phyloP scores from a whole-genome alignment of 2,888 invertebrate genomes.

The Perdita meconis region DNA sequence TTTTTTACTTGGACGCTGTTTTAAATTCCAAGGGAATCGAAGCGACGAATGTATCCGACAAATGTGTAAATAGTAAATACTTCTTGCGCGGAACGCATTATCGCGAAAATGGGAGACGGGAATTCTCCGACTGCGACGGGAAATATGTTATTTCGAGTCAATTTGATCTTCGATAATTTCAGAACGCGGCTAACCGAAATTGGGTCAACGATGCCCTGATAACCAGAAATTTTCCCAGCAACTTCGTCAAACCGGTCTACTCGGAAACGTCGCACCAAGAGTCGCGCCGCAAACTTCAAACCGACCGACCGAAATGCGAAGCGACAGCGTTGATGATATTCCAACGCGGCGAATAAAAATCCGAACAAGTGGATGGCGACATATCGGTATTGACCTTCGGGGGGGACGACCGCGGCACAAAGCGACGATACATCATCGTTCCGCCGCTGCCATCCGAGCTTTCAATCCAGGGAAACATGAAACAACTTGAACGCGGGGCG shows the following conservation, averaged over 20 bases:
- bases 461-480: background rate
- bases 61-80: too few relatives aligned
- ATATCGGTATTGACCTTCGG: slow-evolving; percentile 40
- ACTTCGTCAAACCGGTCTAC: slow-evolving; percentile 47
- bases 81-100: too few relatives aligned
- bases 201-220: slow-evolving; percentile 44
- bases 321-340: slow-evolving; percentile 20
- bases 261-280: slow-evolving; percentile 30
- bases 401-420: background rate
- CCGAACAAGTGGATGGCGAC: background rate
- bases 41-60: too few relatives aligned
- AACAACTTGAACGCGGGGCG: background rate
- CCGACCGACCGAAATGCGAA: slow-evolving; percentile 29
- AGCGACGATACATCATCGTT: background rate
- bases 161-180: slow-evolving; percentile 40
- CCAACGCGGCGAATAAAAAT: slow-evolving; percentile 9
- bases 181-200: slow-evolving; percentile 19
- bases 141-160: slow-evolving; percentile 13
- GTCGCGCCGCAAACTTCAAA: slow-evolving; percentile 21
- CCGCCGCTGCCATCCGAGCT: background rate
- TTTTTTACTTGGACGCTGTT: too few relatives aligned
- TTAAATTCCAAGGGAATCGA: too few relatives aligned
- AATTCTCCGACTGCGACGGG: background rate
- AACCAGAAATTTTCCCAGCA: slow-evolving; percentile 40
- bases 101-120: too few relatives aligned